Evolutionary conservation across 2,888 invertebrate species (phyloP), one percentile per base, ranked within the genome.

Genomic region (Lochmaea capreae): DNA sequence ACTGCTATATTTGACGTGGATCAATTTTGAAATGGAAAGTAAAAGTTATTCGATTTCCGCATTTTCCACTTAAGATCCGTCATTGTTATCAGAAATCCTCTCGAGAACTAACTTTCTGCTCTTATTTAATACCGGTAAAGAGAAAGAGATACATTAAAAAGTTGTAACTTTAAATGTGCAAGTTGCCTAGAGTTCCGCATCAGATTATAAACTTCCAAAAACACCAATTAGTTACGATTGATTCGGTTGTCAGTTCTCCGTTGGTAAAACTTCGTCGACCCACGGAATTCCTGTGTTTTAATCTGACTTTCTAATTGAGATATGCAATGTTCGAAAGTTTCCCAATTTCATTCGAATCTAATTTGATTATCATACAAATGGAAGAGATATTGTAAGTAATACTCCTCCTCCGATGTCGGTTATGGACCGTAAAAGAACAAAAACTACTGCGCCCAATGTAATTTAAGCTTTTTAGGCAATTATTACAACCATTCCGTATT

Each of bases 231-330:
- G 77, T 77, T 74, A 77, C 77, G 71, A 71, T 75, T 75, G 74
- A 77, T 75, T 76, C 67, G 65, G 71, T 73, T 77, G 77, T 76
- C 77, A 70, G 67, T 76, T 69, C 69, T 61, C n/a, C 9, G n/a
- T n/a, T 16, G 16, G 59, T 26, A 62, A 62, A 62, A 42, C 8
- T 75, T 72, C 59, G 61, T 18, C 62, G 43, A 43, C 16, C 62
- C 62, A 12, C n/a, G 70, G 33, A 62, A 63, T 77, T 74, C 75
- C 71, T 70, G 63, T 59, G 65, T 75, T 76, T 77, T 76, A 72
- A 79, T 79, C 76, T 75, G 78, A 79, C 78, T 79, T 78, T 77
- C 73, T 77, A 78, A 80, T 79, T 79, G 77, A 77, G 78, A 77
- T 76, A 77, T 78, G 77, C 67, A 67, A 72, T 52, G 69, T 74